Evolutionary conservation across 2,888 invertebrate species (phyloP).

Genomic region (Ormyrus thymus): DNA sequence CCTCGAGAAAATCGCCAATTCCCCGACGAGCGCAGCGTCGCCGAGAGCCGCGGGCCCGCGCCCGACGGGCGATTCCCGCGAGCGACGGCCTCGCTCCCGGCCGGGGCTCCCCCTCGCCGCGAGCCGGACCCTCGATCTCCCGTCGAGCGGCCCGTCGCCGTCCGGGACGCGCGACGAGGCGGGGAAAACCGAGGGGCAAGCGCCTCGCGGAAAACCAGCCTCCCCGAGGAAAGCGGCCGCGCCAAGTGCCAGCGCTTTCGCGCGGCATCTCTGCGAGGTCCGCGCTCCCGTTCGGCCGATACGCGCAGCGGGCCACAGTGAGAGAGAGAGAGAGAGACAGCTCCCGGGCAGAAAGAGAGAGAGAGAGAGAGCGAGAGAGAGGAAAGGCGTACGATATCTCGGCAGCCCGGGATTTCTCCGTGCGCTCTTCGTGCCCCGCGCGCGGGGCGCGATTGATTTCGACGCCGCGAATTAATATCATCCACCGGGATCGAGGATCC

Average conservation of each 20-base stretch:
- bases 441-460: constrained; percentile 21
- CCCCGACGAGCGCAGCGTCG: not conserved
- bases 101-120: too few species aligned
- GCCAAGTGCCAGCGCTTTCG: constrained; percentile 30
- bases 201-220: constrained; percentile 3
- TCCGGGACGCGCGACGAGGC: not conserved
- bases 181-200: too few species aligned
- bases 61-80: too few species aligned
- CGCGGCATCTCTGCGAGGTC: constrained; percentile 39
- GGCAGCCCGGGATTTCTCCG: too few species aligned
- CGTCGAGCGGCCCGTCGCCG: not conserved
- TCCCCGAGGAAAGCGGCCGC: constrained; percentile 19
- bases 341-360: too few species aligned
- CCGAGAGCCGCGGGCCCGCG: too few species aligned
- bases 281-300: constrained; percentile 14
- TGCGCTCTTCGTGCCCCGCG: not conserved
- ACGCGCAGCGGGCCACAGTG: not conserved
- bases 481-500: too few species aligned
- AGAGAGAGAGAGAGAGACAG: too few species aligned
- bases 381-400: too few species aligned
- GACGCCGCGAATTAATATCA: not conserved
- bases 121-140: too few species aligned
- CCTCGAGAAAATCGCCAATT: not conserved
- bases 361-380: too few species aligned
- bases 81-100: too few species aligned